phyloP scores from a whole-genome alignment of 2,113 vertebrate species.

The Motacilla tschutschensis region DNA sequence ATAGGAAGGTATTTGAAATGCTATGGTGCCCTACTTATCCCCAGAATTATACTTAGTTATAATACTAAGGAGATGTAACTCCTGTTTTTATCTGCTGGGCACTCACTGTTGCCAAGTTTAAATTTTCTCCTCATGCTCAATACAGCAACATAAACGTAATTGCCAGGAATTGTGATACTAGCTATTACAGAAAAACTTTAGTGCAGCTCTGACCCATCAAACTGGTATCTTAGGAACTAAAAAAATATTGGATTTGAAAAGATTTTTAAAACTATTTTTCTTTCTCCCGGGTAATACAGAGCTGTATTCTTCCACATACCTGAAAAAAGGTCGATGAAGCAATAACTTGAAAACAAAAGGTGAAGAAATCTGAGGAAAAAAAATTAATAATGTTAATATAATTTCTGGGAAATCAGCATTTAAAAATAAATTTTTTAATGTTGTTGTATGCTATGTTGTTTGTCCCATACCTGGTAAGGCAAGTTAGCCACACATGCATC shows the following conservation, averaged over 20 bases:
- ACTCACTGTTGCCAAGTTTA: neutral
- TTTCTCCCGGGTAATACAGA: neutral
- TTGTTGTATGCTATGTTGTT: neutral
- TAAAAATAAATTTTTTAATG: neutral
- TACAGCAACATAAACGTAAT: neutral
- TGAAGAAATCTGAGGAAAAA: conserved; percentile 88
- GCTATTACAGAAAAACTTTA: neutral
- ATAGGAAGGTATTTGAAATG: neutral
- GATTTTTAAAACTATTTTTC: neutral
- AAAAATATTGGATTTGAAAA: fast-evolving
- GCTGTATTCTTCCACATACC: conserved; percentile 69
- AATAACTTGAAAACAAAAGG: conserved; percentile 97
- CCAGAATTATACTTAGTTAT: neutral
- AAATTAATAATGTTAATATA: neutral
- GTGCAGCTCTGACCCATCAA: neutral
- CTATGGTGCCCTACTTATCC: neutral
- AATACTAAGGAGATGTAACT: neutral
- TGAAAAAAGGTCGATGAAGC: conserved; percentile 95
- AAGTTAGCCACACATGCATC: conserved; percentile 95
- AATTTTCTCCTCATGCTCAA: neutral
- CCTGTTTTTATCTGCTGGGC: neutral
- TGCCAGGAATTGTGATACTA: neutral
- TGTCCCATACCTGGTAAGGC: conserved; percentile 88
- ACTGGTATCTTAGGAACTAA: neutral
- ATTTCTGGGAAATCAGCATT: neutral